Evolutionary conservation across 2,113 vertebrate genomes (phyloP).

Genomic region (Plecturocebus donacophilus): DNA sequence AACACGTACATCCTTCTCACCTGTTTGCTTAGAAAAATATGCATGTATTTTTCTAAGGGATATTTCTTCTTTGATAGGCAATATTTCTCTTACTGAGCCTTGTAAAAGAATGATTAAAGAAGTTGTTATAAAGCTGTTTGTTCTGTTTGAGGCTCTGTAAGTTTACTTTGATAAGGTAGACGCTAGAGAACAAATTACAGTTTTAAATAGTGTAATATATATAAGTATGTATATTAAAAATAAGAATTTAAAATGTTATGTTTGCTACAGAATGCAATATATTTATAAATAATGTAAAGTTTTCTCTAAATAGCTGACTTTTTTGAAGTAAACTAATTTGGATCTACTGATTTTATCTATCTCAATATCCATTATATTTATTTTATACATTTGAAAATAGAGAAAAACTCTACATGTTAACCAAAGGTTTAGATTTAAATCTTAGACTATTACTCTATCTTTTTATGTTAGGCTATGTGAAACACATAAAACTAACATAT

Average conservation of each 20-base stretch:
- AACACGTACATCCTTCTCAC: not conserved
- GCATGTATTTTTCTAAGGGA: not conserved
- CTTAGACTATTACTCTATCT: not conserved
- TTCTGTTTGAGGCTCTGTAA: not conserved
- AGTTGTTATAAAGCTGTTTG: constrained; percentile 3
- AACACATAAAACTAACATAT: constrained; percentile 6
- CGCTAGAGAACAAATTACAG: constrained; percentile 4
- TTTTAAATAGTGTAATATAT: constrained; percentile 4
- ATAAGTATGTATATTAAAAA: not conserved
- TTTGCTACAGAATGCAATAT: constrained; percentile 9
- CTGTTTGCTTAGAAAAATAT: not conserved
- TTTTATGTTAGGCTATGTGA: constrained; percentile 49
- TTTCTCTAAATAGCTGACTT: constrained; percentile 4
- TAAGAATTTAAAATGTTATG: constrained; percentile 7
- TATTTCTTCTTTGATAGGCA: not conserved
- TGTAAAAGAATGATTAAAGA: constrained; percentile 20
- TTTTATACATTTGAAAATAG: constrained; percentile 6
- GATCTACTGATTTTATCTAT: constrained; percentile 8
- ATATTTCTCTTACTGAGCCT: not conserved
- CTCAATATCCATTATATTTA: constrained; percentile 5
- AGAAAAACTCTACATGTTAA: not conserved
- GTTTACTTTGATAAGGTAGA: constrained; percentile 31
- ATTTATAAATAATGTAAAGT: constrained; percentile 45
- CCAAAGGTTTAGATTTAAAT: constrained; percentile 48
- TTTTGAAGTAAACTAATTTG: constrained; percentile 26